A percentile compares a stretch with the other conserved stretches of the same genome.
Conservation (phyloP, 2,888 invertebrate genomes). For the Rotaria macrura region DNA sequence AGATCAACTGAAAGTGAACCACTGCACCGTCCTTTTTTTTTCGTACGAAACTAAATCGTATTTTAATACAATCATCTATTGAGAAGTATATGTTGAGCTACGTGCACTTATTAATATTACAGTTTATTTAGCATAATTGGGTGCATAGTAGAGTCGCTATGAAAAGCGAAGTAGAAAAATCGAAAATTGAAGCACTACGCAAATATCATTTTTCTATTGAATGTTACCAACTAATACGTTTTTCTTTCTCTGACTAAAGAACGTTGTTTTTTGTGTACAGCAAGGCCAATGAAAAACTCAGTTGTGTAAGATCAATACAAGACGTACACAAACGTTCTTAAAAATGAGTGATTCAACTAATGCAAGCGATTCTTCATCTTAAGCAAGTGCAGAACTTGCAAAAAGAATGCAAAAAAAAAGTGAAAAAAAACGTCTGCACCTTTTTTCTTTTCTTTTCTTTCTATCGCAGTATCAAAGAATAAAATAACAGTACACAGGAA, state of each 20-base stretch:
- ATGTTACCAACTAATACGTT: not conserved
- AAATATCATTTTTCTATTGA: not conserved
- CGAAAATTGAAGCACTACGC: not conserved
- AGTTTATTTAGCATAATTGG: not conserved
- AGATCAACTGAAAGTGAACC: not conserved
- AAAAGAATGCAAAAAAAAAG: not conserved
- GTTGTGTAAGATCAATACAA: not conserved
- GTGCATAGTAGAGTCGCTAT: not conserved
- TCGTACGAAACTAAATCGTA: not conserved
- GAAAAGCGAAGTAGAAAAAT: not conserved
- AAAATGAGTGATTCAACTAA: not conserved
- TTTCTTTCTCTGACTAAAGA: not conserved
- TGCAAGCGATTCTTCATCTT: not conserved
- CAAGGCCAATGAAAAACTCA: not conserved
- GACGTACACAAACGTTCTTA: not conserved
- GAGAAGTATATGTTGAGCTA: not conserved
- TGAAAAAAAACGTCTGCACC: not conserved
- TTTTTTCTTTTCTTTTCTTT: not conserved
- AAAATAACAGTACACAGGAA: not conserved
- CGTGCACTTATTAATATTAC: not conserved
- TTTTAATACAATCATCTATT: not conserved
- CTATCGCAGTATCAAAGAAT: not conserved
- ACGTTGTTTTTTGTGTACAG: not conserved
- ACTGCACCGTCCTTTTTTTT: not conserved
- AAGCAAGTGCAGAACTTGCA: not conserved